phyloP scores from a whole-genome alignment of 1,140 invertebrate species.

The Heterodera schachtii region DNA sequence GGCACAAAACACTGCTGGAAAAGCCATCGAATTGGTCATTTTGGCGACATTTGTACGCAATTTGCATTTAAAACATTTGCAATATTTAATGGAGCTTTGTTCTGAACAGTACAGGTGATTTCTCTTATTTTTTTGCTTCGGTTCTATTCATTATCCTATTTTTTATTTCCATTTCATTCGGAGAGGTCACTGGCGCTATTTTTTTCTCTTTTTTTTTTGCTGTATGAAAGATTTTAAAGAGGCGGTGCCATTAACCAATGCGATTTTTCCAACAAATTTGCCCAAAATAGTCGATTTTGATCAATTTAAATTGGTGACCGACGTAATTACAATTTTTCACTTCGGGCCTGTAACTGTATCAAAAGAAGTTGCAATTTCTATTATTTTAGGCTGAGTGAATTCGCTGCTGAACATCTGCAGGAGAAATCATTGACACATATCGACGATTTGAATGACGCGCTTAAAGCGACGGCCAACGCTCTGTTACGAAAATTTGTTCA shows the following conservation, averaged over 20 bases:
- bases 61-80: slow-evolving; percentile 44
- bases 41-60: slow-evolving; percentile 33
- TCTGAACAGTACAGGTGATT: slow-evolving; percentile 49
- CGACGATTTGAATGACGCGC: slow-evolving; percentile 13
- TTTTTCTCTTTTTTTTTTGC: no score
- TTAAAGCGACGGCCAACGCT: slow-evolving; percentile 12
- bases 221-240: no score
- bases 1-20: background rate
- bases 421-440: background rate
- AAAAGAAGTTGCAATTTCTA: slow-evolving; percentile 24
- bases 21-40: slow-evolving; percentile 25
- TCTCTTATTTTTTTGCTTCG: background rate
- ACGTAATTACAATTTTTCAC: no score
- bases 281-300: no score
- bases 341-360: background rate
- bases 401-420: background rate
- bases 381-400: slow-evolving; percentile 18
- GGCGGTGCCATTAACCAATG: no score
- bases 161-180: no score
- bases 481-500: slow-evolving; percentile 27
- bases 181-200: no score
- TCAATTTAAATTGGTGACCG: no score
- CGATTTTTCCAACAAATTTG: no score
- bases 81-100: slow-evolving; percentile 48
- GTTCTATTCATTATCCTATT: slow-evolving; percentile 8